phyloP scores from a whole-genome alignment of 2,888 invertebrate genomes.

The Saturnia pavonia region DNA sequence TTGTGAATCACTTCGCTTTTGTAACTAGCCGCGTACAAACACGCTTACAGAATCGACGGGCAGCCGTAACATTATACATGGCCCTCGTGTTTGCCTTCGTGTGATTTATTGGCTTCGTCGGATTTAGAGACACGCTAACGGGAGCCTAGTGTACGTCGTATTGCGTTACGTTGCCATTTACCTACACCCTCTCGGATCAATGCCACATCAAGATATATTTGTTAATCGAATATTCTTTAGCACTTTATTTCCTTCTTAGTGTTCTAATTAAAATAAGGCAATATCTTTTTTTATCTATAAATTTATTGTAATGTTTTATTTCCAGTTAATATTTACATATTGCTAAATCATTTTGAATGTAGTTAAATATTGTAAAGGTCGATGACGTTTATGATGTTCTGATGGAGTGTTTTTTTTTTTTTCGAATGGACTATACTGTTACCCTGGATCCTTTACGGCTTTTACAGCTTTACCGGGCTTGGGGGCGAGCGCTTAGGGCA shows the following conservation, averaged over 20 bases:
- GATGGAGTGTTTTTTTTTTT: too few species aligned
- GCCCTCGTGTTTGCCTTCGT: slow-evolving; percentile 79
- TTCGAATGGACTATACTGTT: too few species aligned
- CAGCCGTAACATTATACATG: slow-evolving; percentile 70
- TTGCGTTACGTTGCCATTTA: slow-evolving; percentile 67
- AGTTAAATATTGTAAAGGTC: background rate
- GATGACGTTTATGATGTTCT: too few species aligned
- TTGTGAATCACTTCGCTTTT: slow-evolving; percentile 66
- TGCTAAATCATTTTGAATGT: background rate
- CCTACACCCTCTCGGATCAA: slow-evolving; percentile 18
- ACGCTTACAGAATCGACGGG: slow-evolving; percentile 48
- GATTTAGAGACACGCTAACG: slow-evolving; percentile 74
- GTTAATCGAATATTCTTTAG: background rate
- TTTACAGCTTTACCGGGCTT: too few species aligned
- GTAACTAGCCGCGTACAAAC: slow-evolving; percentile 62
- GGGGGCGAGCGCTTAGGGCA: too few species aligned
- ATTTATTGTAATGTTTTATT: background rate
- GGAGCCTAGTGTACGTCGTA: slow-evolving; percentile 55
- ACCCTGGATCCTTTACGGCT: too few species aligned
- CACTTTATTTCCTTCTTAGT: background rate
- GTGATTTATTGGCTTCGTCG: slow-evolving; percentile 81
- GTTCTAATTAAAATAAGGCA: background rate
- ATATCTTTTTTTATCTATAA: background rate
- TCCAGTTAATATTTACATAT: background rate
- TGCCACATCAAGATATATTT: slow-evolving; percentile 17